A percentile compares a stretch with the other conserved stretches of the same genome.
phyloP scores from a whole-genome alignment of 64 coral and sea anemone species.

The Montipora foliosa region DNA sequence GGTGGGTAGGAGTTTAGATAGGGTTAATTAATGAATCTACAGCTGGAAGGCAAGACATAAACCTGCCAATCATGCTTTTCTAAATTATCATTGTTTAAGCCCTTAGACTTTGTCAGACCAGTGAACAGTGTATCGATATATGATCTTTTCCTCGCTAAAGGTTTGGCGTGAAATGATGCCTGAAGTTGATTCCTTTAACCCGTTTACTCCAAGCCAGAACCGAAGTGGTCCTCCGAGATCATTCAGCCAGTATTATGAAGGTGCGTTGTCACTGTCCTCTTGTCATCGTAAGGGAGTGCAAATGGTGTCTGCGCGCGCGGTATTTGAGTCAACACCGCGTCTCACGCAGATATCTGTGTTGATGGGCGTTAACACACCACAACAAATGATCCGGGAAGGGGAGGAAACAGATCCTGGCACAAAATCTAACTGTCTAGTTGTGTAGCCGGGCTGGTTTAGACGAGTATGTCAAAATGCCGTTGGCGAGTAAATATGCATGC shows the following conservation, averaged over 20 bases:
- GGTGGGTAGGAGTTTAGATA: not conserved
- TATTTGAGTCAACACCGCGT: not conserved
- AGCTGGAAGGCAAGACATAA: not conserved
- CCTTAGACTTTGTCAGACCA: not conserved
- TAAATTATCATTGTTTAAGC: not conserved
- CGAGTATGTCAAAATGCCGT: too few relatives aligned
- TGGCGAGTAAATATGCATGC: too few relatives aligned
- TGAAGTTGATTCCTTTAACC: conserved; percentile 27
- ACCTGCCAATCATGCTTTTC: conserved; percentile 23
- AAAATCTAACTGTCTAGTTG: not conserved
- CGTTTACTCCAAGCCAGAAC: conserved; percentile 8
- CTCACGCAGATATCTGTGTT: not conserved
- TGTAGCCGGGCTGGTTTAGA: not conserved
- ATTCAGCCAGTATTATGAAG: conserved; percentile 48
- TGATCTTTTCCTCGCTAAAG: not conserved
- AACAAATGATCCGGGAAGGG: not conserved
- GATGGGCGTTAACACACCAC: too few relatives aligned
- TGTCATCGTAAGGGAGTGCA: not conserved
- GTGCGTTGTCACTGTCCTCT: not conserved
- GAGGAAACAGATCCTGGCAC: not conserved
- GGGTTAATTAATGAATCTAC: conserved; percentile 12
- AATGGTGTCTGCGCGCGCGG: not conserved
- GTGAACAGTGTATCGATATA: not conserved
- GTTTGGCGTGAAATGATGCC: conserved; percentile 50
- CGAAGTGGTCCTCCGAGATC: conserved; percentile 2